Base-by-base conservation (phyloP, 1,140 invertebrate genomes). In the Eulimnadia texana region DNA sequence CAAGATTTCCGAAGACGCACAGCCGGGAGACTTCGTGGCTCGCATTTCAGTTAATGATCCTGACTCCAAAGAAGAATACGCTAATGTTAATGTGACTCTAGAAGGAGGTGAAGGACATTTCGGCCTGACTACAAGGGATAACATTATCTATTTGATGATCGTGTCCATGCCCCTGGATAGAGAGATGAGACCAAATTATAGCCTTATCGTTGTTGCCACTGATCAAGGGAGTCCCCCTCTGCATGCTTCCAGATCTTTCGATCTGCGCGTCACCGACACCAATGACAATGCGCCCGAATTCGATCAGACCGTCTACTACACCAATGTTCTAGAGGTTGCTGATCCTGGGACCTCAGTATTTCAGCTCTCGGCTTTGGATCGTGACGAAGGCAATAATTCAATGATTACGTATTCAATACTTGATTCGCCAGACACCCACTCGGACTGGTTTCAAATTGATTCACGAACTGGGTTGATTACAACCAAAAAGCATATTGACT, bases 211-310 rank as follows among this genome's bases (percentile, higher is more conserved):
- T 1, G 83, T 89, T 20, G 93, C 93, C 9, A 88, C 84, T 1
- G 88, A 98, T 71, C 83, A 86, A 53, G 92, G 92, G 0, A 87
- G 80, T 10, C 88, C 89, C 10, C 88, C 88, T 0, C 70, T 94
- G 58, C 80, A 89, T 68, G 88, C 90, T 2, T 82, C 84, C 0
- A 79, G 84, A 13, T 85, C 83, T 0, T 92, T 94, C 65, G 80
- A 84, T 60, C 72, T 95, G 1, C 74, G 82, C 29, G 85, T 95
- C 29, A 89, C 85, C 0, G 92, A 94, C 68, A 82, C 91, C 10
- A 94, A 94, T 71, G 93, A 96, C 70, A 95, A 95, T 70, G 82
- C 88, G 0, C 93, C 93, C 0, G 79, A 83, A 66, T 96, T 97
- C 68, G 79, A 82, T 1, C 78, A 82, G 47, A 78, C 81, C 0